Evolutionary conservation across 37 sponge, comb jelly and placozoan species (phyloP), one percentile per base, ranked within the genome.

Genomic region (Agelas oroides): DNA sequence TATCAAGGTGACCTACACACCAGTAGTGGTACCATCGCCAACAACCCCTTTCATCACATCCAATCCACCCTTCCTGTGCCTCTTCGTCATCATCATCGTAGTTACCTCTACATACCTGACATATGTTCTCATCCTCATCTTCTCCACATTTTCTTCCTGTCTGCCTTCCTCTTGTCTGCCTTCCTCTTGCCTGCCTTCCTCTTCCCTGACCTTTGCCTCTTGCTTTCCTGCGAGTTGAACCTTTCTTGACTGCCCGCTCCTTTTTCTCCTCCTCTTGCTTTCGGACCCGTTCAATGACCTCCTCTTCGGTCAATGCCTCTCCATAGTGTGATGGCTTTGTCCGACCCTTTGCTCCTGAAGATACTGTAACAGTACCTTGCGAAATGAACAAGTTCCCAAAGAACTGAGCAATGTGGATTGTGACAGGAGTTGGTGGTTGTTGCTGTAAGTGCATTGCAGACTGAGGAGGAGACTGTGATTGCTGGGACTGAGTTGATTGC

Each of bases 81-180:
- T 79, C 80, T 41, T 79, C 68, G 8, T 79, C 80, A 79, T 79
- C 68, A n/a, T n/a, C n/a, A n/a, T n/a, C n/a, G 62, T 25, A 78
- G 33, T 57, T 8, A 55, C 15, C 65, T 12, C 30, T 55, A 34
- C 77, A 76, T 20, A 57, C 60, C 20, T 76, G 62, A 35, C 77
- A 58, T 3, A 59, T 32, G 28, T 76, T 76, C 37, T 76, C 77
- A 58, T 6, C 36, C 36, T 5, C n/a, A n/a, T n/a, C n/a, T n/a
- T n/a, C n/a, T n/a, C n/a, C n/a, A n/a, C 36, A n/a, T n/a, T n/a
- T n/a, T n/a, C n/a, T n/a, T 69, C 21, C 8, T 69, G 27, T 14
- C 33, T 15, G n/a, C n/a, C n/a, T n/a, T n/a, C n/a, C n/a, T n/a
- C n/a, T n/a, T n/a, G n/a, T n/a, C n/a, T n/a, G n/a, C n/a, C n/a